Evolutionary conservation across 2,797 vertebrate species (phyloP).

Genomic region (Lutjanus argentimaculatus): DNA sequence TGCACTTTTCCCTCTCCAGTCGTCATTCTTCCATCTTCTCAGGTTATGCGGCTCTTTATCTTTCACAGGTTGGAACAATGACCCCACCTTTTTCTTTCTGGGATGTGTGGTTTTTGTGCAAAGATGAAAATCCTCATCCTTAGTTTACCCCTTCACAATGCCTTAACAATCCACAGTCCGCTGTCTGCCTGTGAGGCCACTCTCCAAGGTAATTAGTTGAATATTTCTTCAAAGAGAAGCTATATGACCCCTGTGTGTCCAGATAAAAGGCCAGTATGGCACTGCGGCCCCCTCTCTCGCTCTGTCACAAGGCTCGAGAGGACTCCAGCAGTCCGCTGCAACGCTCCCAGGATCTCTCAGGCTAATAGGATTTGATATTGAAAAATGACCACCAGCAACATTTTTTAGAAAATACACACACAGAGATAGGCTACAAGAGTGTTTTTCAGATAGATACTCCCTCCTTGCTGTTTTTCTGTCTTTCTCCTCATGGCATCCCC

Average conservation of each 20-base stretch:
- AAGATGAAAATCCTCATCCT: conserved; percentile 83
- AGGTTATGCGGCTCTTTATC: conserved; percentile 66
- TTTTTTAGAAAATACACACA: conserved; percentile 71
- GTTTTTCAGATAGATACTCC: conserved; percentile 58
- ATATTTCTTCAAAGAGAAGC: conserved; percentile 91
- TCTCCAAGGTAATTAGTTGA: conserved; percentile 90
- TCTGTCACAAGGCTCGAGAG: conserved; percentile 80
- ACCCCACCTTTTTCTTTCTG: conserved; percentile 45
- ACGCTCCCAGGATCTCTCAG: conserved; percentile 79
- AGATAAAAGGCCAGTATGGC: conserved; percentile 87
- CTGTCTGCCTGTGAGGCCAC: conserved; percentile 84
- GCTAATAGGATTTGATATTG: conserved; percentile 89
- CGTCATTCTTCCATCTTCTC: conserved; percentile 69
- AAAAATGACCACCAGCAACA: conserved; percentile 85
- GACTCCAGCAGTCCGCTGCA: conserved; percentile 83
- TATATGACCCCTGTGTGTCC: conserved; percentile 85
- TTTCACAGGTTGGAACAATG: conserved; percentile 75
- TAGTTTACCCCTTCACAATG: conserved; percentile 84
- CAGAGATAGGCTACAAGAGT: conserved; percentile 54
- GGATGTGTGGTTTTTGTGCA: conserved; percentile 59
- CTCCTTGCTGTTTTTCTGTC: conserved; percentile 25
- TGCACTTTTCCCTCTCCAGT: conserved; percentile 38
- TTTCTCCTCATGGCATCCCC: conserved; percentile 22
- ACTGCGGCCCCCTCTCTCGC: conserved; percentile 74
- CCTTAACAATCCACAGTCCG: conserved; percentile 80